Percentiles rank a stretch among this genome's conserved stretches.
These are phyloP conservation scores for Gymnosoma rotundatum DNA, from an alignment of 2,888 invertebrate species.

Conservation along the genomic window DNA sequence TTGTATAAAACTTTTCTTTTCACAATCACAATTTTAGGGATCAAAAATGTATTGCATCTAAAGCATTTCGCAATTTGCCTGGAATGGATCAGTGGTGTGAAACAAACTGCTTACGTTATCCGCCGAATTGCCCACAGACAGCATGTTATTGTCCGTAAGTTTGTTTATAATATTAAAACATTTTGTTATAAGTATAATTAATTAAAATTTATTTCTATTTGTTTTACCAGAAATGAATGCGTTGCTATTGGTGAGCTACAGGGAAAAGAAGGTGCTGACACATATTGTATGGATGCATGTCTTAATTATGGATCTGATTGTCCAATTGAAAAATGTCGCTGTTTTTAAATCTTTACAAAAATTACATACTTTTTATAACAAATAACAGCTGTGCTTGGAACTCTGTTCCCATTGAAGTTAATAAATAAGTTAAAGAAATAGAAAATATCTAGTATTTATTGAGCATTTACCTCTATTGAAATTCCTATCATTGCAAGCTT, in stretches of 20 bases:
- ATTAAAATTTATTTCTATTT: neutral
- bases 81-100: constrained; percentile 93
- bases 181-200: neutral
- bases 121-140: constrained; percentile 90
- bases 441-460: neutral
- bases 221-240: constrained; percentile 87
- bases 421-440: neutral
- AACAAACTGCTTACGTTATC: constrained; percentile 92
- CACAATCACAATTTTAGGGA: constrained; percentile 83
- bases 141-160: constrained; percentile 93
- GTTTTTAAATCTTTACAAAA: constrained; percentile 81
- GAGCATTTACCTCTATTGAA: neutral
- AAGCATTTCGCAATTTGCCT: constrained; percentile 86
- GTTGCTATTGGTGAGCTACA: constrained; percentile 90
- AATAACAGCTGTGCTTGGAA: constrained; percentile 72
- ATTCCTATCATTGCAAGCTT: too few relatives aligned
- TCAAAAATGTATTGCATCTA: constrained; percentile 90
- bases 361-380: constrained; percentile 2
- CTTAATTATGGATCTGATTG: constrained; percentile 90
- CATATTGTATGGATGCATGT: constrained; percentile 93
- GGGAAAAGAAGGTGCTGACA: constrained; percentile 89
- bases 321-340: constrained; percentile 88
- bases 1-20: neutral
- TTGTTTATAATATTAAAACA: constrained; percentile 5
- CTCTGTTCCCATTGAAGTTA: constrained; percentile 67